Evolutionary conservation across 2,797 vertebrate genomes (phyloP).

Genomic region (Chloroceryle inda): DNA sequence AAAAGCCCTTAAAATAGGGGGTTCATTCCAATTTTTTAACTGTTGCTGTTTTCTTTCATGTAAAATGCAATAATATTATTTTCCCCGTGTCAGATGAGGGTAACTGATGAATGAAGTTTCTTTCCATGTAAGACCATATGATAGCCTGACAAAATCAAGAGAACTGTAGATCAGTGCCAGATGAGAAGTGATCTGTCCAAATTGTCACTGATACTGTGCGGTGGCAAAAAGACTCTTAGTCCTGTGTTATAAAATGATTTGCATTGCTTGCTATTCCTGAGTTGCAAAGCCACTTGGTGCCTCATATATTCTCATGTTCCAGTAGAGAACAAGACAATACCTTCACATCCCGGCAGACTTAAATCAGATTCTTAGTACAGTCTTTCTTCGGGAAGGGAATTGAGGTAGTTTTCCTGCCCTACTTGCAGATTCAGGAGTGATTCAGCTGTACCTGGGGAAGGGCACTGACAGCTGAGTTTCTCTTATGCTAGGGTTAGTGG

Average conservation of each 20-base stretch:
- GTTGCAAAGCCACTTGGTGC: background rate
- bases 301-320: background rate
- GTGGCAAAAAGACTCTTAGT: background rate
- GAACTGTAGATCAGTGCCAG: background rate
- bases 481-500: background rate
- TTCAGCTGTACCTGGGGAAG: background rate
- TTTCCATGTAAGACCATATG: background rate
- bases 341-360: background rate
- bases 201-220: accelerated
- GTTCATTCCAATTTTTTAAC: background rate
- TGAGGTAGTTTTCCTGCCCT: background rate
- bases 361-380: background rate
- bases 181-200: background rate
- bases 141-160: background rate
- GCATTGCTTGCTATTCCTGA: background rate
- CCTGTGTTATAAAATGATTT: background rate
- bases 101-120: background rate
- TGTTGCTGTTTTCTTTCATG: background rate
- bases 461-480: background rate
- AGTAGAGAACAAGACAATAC: background rate
- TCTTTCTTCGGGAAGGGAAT: background rate
- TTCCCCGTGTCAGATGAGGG: background rate
- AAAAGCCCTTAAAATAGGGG: background rate
- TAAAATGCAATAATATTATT: background rate
- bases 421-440: background rate